Evolutionary conservation across 1,140 invertebrate genomes (phyloP).

Genomic region (Eubasilissa regina): DNA sequence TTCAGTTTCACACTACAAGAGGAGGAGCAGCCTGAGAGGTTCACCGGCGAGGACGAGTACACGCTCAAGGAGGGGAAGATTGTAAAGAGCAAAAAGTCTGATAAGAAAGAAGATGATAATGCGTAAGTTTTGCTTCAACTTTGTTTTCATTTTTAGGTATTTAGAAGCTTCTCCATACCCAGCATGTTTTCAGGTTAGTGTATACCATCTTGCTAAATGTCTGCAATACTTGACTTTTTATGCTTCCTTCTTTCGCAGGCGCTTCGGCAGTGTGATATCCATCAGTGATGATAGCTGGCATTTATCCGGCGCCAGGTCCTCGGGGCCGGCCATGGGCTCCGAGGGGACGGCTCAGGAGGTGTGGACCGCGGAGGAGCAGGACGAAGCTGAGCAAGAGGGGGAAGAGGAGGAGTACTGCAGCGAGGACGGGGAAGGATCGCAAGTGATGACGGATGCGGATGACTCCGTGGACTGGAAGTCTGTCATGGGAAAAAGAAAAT

Average conservation of each 20-base stretch:
- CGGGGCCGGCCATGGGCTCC: neutral
- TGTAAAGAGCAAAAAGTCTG: no score
- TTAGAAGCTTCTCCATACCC: no score
- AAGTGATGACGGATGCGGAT: neutral
- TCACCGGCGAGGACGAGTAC: neutral
- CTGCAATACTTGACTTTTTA: no score
- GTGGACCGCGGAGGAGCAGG: neutral
- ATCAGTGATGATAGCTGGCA: neutral
- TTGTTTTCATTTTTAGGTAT: no score
- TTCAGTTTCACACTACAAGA: no score
- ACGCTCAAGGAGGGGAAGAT: neutral
- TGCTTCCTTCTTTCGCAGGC: neutral
- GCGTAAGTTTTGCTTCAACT: no score
- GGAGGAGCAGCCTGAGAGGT: neutral
- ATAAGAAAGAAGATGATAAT: no score
- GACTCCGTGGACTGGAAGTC: slow-evolving; percentile 8
- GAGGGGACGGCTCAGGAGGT: neutral
- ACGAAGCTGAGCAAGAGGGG: neutral
- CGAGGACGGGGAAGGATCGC: neutral
- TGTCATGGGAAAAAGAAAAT: neutral
- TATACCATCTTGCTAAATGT: no score
- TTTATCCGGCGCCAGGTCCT: neutral
- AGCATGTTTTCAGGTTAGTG: no score
- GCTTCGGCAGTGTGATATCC: neutral
- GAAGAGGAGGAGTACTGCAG: slow-evolving; percentile 16